Evolutionary conservation across 2,113 vertebrate genomes (phyloP), one percentile per base, ranked within the genome.

Genomic region (Oryzias woworae): DNA sequence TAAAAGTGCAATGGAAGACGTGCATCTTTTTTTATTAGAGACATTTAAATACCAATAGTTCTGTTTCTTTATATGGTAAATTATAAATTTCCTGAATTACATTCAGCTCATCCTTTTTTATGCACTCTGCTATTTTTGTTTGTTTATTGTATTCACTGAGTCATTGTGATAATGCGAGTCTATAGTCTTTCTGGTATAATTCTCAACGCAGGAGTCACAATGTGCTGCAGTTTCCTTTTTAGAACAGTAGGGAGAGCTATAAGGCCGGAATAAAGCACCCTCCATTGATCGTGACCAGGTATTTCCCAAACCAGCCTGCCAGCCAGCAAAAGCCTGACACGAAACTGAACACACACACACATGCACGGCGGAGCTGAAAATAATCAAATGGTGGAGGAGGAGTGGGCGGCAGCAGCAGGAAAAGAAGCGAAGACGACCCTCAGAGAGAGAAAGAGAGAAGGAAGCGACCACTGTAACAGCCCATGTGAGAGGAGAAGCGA

Each of bases 301-400:
- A 90, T 93, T 93, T 93, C 91, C 92, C 90, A 86, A 88, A 90
- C 75, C 87, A 88, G 80, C 56, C 79, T 1, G 62, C 18, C 65
- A 81, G 57, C 31, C 64, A 78, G 67, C 59, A 82, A 88, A 51
- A 48, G 46, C 59, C 59, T 57, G 53, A 66, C 46, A 66, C 69
- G 61, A 60, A 57, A 73, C 28, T 16, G 2, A 49, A 20, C 62
- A 41, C 71, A 24, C 53, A 24, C 53, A 42, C 62, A 2, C 78
- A 48, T 79, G 28, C 36, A 46, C 56, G 22, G 67, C n/a, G 7
- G 61, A 79, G 67, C 76, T 77, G 74, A 77, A 82, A 88, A 85
- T 86, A 87, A 83, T 86, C 75, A 81, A 73, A 70, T 71, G 70
- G 60, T 75, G 81, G 83, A 70, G 79, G 65, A 80, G 78, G 65